Conservation (phyloP, 1,140 invertebrate species). For the Adelges cooleyi region DNA sequence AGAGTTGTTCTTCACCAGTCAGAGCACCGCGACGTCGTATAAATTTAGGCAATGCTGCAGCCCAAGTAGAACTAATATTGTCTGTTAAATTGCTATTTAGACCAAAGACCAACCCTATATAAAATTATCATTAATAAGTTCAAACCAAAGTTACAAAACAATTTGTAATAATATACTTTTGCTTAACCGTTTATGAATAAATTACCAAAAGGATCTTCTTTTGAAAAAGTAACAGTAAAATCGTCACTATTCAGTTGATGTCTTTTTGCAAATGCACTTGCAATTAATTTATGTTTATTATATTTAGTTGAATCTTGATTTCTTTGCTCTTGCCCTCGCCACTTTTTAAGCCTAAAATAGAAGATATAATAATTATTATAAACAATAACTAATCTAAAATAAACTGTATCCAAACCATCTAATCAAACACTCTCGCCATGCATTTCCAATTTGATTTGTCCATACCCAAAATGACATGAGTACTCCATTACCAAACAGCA, state of each 20-base stretch:
- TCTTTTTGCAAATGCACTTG: constrained; percentile 77
- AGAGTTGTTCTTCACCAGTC: constrained; percentile 42
- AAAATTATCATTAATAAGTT: not conserved
- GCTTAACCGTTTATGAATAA: constrained; percentile 12
- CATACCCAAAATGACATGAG: constrained; percentile 89
- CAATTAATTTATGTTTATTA: constrained; percentile 82
- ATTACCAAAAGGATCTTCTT: constrained; percentile 73
- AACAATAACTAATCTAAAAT: not conserved
- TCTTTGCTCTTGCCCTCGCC: constrained; percentile 46
- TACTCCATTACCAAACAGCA: constrained; percentile 69
- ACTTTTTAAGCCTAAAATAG: constrained; percentile 22
- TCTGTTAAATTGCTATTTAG: constrained; percentile 61
- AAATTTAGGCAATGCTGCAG: constrained; percentile 72
- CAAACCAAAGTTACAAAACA: not conserved
- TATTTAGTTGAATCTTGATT: constrained; percentile 55
- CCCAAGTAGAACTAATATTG: constrained; percentile 72
- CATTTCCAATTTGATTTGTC: constrained; percentile 66
- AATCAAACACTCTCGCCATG: constrained; percentile 46
- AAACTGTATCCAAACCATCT: constrained; percentile 1
- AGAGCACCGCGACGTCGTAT: constrained; percentile 69
- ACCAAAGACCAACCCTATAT: constrained; percentile 60
- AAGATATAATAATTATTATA: constrained; percentile 4
- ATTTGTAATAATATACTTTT: too few relatives aligned
- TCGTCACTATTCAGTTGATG: constrained; percentile 63
- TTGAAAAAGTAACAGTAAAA: constrained; percentile 73